Evolutionary conservation across 2,797 vertebrate species (phyloP), one percentile per base, ranked within the genome.

Genomic region (Babyrousa celebensis): DNA sequence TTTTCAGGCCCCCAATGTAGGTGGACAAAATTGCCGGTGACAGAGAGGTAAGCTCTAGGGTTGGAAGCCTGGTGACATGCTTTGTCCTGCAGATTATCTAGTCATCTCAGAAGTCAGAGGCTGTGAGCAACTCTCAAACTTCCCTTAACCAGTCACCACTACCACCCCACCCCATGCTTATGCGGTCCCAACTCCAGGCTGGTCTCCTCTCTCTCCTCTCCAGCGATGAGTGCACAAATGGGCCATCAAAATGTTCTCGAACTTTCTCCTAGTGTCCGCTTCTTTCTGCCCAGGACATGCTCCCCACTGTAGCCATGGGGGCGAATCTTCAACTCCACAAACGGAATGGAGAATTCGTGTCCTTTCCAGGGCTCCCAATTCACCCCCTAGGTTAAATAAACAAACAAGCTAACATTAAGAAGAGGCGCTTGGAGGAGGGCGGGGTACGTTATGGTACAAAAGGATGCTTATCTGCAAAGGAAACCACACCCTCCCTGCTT

Each of bases 281-380:
- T 99, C 98, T 98, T 99, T 96, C 98, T 98, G 70, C 96, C 84
- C 20, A 96, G 71, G 82, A 98, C 58, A 87, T 89, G 96, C 95
- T 98, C 97, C 1, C 92, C 94, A 18, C 97, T 97, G 68, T 97
- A 98, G 75, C 98, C 91, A 0, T 90, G 96, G 91, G 99, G 99
- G 85, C 98, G 97, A 89, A 99, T 99, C 98, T 99, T 99, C 98
- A 99, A 98, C 97, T 99, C 99, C 0, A 98, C 99, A 92, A 99
- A 99, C 97, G 99, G 99, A 15, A 99, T 99, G 91, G 99, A 99
- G 78, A 98, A 98, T 86, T 99, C 98, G 72, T 99, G 99, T 89
- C 99, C 99, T 98, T 99, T 99, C 99, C 99, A 99, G 0, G 99
- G 99, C 92, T 99, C 98, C 99, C 99, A 99, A 96, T 99, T 99